Evolutionary conservation across 2,797 vertebrate species (phyloP), one percentile per base, ranked within the genome.

Genomic region (Spinibarbus caldwelli): DNA sequence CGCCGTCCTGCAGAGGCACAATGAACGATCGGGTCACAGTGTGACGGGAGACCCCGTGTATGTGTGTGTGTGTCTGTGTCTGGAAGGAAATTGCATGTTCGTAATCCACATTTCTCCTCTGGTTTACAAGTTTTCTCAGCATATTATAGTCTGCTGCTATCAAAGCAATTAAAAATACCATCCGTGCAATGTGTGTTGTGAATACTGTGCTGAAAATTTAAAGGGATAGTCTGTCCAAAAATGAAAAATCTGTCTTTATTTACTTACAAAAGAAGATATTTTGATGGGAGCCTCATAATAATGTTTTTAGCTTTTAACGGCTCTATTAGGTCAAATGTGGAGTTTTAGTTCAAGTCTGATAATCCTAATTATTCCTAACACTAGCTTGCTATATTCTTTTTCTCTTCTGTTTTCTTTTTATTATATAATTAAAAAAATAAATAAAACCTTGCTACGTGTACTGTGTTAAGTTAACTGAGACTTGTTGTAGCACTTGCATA

Each of bases 1-100:
- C 87, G 81, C 85, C 90, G 92, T 73, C 71, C 26, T 73, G 95
- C 94, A 93, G 90, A 95, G 95, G 93, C 90, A 91, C 91, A 94
- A 91, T 91, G 92, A 89, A 88, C 90, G 91, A 90, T 88, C 57
- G 67, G 49, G 49, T 82, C 38, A 43, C 29, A 31, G 62, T 64
- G 49, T 52, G 49, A 71, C 19, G 26, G 67, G 80, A 82, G 67
- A 82, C 36, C 62, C 67, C n/a, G 80, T 62, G 80, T n/a, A 54
- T 54, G 66, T 31, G 26, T 67, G 64, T 66, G 52, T 36, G 8
- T 36, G 66, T 64, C 6, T 21, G 75, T 78, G 73, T 84, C 49
- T 41, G 38, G 79, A 70, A 47, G 66, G 64, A 38, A 81, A 54
- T 54, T 81, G 66, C 66, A 71, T 71, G 66, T 70, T 70, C 34